phyloP scores from a whole-genome alignment of 2,888 invertebrate genomes.

The Mythimna vitellina region DNA sequence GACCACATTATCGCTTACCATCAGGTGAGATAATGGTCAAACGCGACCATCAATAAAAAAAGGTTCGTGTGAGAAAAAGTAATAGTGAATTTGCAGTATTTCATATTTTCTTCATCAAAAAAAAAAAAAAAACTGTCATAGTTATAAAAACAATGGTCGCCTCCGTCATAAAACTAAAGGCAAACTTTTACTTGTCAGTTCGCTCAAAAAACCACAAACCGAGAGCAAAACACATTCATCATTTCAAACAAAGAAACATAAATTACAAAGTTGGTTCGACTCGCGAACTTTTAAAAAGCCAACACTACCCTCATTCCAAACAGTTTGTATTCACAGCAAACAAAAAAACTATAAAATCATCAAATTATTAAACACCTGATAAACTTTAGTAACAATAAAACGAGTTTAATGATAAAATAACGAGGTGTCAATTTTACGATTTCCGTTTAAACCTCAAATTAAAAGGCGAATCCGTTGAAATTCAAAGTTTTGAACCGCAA shows the following conservation, averaged over 20 bases:
- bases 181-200: conserved; percentile 51
- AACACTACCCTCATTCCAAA: conserved; percentile 47
- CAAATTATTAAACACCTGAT: conserved; percentile 61
- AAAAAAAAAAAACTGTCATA: conserved; percentile 25
- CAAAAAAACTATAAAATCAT: conserved; percentile 43
- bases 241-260: conserved; percentile 76
- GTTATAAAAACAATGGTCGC: conserved; percentile 37
- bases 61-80: background rate
- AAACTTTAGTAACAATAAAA: conserved; percentile 54
- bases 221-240: conserved; percentile 53
- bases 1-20: too few species aligned
- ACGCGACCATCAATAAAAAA: too few species aligned
- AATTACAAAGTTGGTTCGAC: conserved; percentile 74
- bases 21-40: too few species aligned
- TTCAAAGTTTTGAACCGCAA: conserved; percentile 48
- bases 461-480: conserved; percentile 46
- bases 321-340: conserved; percentile 46
- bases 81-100: background rate
- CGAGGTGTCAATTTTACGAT: conserved; percentile 50
- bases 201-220: conserved; percentile 57
- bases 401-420: conserved; percentile 39
- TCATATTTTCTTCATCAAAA: background rate
- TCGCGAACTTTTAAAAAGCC: conserved; percentile 47
- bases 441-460: conserved; percentile 44
- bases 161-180: conserved; percentile 46